phyloP scores from a whole-genome alignment of 2,113 vertebrate species.

The Irena cyanogastra region DNA sequence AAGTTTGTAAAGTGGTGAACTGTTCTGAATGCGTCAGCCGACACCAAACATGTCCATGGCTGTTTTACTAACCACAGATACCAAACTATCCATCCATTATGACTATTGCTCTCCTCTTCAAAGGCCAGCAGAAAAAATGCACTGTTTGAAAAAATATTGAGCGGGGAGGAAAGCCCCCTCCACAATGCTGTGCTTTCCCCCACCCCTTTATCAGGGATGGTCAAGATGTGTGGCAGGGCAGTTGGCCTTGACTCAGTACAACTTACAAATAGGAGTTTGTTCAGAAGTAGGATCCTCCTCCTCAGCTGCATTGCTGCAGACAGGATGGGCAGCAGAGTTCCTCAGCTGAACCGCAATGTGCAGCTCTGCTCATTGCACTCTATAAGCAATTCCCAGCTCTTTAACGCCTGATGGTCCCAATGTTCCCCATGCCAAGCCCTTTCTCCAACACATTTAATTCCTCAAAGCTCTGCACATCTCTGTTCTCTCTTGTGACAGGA shows the following conservation, averaged over 20 bases:
- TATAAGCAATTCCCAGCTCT: background rate
- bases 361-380: background rate
- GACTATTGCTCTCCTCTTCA: background rate
- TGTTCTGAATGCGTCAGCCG: background rate
- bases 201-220: background rate
- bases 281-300: background rate
- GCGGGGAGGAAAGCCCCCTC: background rate
- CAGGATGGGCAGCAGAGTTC: background rate
- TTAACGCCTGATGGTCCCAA: background rate
- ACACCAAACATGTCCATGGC: background rate
- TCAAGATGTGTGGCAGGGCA: background rate
- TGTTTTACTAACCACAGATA: background rate
- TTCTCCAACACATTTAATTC: background rate
- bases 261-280: background rate
- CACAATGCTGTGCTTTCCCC: background rate
- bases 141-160: background rate
- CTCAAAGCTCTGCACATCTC: constrained; percentile 15
- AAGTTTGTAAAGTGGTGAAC: background rate
- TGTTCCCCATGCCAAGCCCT: background rate
- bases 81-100: background rate
- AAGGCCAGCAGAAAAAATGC: background rate
- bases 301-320: background rate
- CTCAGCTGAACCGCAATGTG: background rate
- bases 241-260: background rate
- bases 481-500: constrained; percentile 21